Percentiles rank a stretch among this genome's conserved stretches.
Evolutionary conservation across 2,797 vertebrate genomes (phyloP).

Genomic region (Pseudochirops corinnae): DNA sequence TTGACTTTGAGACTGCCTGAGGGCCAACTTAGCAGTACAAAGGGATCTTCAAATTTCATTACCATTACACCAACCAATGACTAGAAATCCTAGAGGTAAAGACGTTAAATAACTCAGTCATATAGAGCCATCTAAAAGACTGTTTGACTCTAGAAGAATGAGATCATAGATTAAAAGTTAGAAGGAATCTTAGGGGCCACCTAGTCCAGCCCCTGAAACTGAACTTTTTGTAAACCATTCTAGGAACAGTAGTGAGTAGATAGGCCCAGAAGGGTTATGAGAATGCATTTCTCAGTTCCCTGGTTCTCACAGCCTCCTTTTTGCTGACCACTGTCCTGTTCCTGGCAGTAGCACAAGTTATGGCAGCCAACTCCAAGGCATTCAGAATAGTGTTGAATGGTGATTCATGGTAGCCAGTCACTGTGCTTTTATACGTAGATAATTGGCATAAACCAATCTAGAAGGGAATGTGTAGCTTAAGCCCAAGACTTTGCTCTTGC

Average conservation of each 20-base stretch:
- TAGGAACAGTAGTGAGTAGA: conserved; percentile 30
- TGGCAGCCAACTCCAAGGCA: conserved; percentile 14
- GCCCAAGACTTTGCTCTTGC: neutral
- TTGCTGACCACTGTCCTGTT: conserved; percentile 32
- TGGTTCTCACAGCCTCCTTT: conserved; percentile 36
- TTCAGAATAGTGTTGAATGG: conserved; percentile 32
- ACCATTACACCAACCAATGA: neutral
- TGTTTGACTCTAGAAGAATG: neutral
- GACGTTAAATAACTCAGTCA: neutral
- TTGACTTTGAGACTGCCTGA: conserved; percentile 12
- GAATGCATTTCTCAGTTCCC: neutral
- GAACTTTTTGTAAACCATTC: conserved; percentile 40
- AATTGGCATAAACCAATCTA: neutral
- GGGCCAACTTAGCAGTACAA: neutral
- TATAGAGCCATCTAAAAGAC: neutral
- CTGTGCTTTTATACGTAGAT: neutral
- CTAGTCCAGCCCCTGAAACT: neutral
- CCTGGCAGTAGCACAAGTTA: conserved; percentile 40
- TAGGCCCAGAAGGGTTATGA: conserved; percentile 24
- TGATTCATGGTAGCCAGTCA: conserved; percentile 14
- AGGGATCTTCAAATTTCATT: too few species aligned
- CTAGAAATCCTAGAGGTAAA: conserved; percentile 38
- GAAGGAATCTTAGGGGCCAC: neutral
- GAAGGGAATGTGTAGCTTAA: conserved; percentile 29
- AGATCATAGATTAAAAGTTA: conserved; percentile 23